phyloP scores from a whole-genome alignment of 1,140 invertebrate species.

The Zophobas atratus region DNA sequence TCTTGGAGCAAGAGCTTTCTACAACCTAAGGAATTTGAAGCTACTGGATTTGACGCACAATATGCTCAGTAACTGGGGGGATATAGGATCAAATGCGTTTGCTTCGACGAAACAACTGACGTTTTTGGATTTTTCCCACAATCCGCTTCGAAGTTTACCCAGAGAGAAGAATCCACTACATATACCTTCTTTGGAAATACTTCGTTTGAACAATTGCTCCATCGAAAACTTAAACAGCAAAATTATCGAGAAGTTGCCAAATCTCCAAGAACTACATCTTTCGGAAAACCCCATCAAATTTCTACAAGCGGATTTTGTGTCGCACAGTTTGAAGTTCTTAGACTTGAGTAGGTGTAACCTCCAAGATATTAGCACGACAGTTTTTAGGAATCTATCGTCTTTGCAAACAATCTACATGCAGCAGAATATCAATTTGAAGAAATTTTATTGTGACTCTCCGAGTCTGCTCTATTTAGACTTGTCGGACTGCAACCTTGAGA shows the following conservation, averaged over 20 bases:
- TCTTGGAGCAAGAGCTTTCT: constrained; percentile 67
- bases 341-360: constrained; percentile 73
- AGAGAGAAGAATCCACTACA: constrained; percentile 52
- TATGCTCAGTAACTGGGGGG: constrained; percentile 70
- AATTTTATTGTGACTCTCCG: constrained; percentile 68
- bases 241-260: constrained; percentile 70
- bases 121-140: constrained; percentile 37
- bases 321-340: constrained; percentile 70
- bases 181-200: constrained; percentile 53
- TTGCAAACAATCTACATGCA: constrained; percentile 71
- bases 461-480: constrained; percentile 75
- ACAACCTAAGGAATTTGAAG: constrained; percentile 70
- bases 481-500: constrained; percentile 76
- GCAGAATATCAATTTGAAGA: constrained; percentile 71
- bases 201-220: constrained; percentile 66
- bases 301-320: constrained; percentile 68
- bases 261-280: constrained; percentile 71
- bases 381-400: constrained; percentile 69
- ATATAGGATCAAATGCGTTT: constrained; percentile 64
- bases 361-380: constrained; percentile 67
- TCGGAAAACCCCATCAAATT: constrained; percentile 70
- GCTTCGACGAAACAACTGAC: constrained; percentile 15
- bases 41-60: constrained; percentile 72
- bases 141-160: constrained; percentile 51
- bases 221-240: constrained; percentile 70